Evolutionary conservation across 37 sponge, comb jelly and placozoan species (phyloP).

Genomic region (Haliclona indistincta): DNA sequence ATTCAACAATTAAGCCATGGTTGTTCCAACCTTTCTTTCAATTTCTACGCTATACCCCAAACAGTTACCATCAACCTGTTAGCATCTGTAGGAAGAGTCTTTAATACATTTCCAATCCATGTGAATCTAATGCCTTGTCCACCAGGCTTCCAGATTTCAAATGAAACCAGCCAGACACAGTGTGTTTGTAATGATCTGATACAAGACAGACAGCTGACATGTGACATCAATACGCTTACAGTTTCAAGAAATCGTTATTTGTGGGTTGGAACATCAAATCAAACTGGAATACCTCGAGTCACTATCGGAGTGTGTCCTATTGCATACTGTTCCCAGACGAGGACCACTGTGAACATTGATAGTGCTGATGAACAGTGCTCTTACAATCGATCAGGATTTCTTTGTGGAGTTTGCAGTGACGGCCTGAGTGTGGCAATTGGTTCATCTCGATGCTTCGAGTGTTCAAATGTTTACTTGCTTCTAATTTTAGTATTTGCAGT

Average conservation of each 20-base stretch:
- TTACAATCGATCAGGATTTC: conserved; percentile 28
- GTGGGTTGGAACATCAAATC: conserved; percentile 2
- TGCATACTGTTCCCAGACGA: no score
- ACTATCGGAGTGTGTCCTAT: neutral
- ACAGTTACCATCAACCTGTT: no score
- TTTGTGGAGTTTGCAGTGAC: conserved; percentile 41
- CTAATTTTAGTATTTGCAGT: conserved; percentile 27
- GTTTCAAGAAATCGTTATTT: neutral
- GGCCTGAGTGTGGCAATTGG: conserved; percentile 33
- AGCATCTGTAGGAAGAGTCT: no score
- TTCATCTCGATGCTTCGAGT: conserved; percentile 10
- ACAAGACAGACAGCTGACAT: neutral
- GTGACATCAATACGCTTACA: neutral
- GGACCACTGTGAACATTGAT: conserved; percentile 5
- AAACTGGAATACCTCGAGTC: neutral
- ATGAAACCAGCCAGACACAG: no score
- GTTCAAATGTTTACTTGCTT: conserved; percentile 3
- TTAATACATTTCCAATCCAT: no score
- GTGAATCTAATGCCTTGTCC: conserved; percentile 1
- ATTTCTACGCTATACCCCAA: neutral
- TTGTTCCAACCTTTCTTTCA: neutral
- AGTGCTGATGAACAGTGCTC: conserved; percentile 34
- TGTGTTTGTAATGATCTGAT: neutral
- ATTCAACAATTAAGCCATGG: neutral
- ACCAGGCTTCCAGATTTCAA: neutral